Evolutionary conservation across 2,113 vertebrate genomes (phyloP), one percentile per base, ranked within the genome.

Genomic region (Bostrychus sinensis): DNA sequence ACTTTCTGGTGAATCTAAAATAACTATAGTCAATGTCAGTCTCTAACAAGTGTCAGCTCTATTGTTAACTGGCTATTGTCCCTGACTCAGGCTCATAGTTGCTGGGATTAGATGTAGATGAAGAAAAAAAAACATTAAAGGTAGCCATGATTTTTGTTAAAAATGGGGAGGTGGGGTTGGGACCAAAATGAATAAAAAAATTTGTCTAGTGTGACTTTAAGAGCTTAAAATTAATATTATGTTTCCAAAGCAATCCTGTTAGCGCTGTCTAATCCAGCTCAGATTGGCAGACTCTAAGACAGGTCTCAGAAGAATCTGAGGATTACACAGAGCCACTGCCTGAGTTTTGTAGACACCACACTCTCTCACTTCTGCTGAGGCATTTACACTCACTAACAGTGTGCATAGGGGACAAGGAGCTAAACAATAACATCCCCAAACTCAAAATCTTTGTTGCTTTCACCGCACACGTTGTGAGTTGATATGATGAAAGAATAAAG

Each of bases 181-280:
- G 11, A 7, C 45, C 11, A 25, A 22, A 19, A 45, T 45, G 42
- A 12, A 20, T 48, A 14, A 48, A 48, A 25, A 22, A 48, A 25
- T 48, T 48, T 65, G 70, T 80, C 76, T 84, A 69, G 81, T 65
- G 32, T 34, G 11, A 34, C 32, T 86, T 88, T 71, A 56, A 9
- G 69, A 70, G 71, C 65, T 66, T 63, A 65, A 87, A 87, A 92
- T 92, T 77, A 85, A 86, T 89, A 86, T 78, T 55, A 63, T 83
- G 78, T 87, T 87, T 83, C 77, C 78, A 38, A 65, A 57, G 65
- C 81, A 83, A 89, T 89, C 88, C 81, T 81, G 85, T 88, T 84
- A 84, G 77, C 55, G 30, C 57, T 36, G 58, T 76, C 78, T 89
- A 89, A 91, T 90, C 86, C 75, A n/a, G 59, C 78, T 87, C 83